These are phyloP conservation scores for Actenoides lindsayi DNA, from an alignment of 2,113 vertebrate species.

Conservation along the genomic window DNA sequence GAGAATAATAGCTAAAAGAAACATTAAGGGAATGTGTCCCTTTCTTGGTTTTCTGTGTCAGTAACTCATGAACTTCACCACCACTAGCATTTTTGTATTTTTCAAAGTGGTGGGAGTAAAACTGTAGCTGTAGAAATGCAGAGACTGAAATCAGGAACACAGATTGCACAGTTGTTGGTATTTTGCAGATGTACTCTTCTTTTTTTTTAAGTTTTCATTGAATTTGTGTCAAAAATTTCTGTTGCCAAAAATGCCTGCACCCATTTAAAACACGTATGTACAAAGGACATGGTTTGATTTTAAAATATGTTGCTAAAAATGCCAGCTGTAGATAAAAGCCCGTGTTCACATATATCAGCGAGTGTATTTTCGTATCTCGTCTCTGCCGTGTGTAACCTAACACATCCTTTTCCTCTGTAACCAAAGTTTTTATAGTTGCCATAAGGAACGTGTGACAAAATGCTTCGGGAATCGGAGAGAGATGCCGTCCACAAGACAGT, in stretches of 20 bases:
- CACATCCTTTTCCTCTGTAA: not conserved
- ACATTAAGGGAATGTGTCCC: not conserved
- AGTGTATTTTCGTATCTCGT: not conserved
- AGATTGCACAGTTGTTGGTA: not conserved
- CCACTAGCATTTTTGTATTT: not conserved
- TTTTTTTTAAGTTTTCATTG: not conserved
- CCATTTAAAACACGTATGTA: not conserved
- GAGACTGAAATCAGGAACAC: not conserved
- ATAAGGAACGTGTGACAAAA: not conserved
- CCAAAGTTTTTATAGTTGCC: not conserved
- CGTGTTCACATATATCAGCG: accelerated
- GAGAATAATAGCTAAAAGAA: not conserved
- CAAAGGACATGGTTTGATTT: not conserved
- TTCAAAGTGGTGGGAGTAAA: not conserved
- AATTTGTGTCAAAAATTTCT: not conserved
- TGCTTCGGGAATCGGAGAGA: not conserved
- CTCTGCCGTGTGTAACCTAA: not conserved
- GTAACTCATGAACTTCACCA: not conserved
- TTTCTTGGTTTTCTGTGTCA: not conserved
- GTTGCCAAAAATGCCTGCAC: not conserved
- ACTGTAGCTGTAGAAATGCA: not conserved
- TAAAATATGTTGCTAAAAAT: not conserved
- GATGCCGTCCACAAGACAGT: not conserved
- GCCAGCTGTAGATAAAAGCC: not conserved
- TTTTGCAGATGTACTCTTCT: not conserved